These are phyloP conservation scores for Neotragus pygmaeus DNA, from an alignment of 2,113 vertebrate species.

Conservation along the genomic window DNA sequence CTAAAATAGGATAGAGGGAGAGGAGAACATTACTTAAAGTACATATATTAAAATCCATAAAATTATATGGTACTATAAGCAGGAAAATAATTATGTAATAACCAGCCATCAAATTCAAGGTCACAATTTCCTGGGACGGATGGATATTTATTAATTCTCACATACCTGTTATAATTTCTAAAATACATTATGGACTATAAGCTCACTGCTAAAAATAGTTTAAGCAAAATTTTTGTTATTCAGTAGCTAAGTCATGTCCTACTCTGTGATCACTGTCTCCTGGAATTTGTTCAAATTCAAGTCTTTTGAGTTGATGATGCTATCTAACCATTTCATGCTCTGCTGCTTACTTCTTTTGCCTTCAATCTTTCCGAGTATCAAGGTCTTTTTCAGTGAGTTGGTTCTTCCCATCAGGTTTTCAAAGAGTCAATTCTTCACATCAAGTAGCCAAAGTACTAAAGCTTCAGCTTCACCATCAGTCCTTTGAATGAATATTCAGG, in stretches of 20 bases:
- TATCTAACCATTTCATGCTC: background rate
- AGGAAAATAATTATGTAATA: background rate
- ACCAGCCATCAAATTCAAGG: background rate
- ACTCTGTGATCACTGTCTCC: background rate
- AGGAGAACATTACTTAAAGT: background rate
- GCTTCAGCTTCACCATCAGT: background rate
- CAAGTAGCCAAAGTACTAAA: background rate
- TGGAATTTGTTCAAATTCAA: background rate
- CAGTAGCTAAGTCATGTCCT: background rate
- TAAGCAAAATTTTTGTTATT: background rate
- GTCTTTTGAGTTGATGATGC: background rate
- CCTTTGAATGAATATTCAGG: background rate
- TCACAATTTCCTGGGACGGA: background rate
- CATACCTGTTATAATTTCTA: background rate
- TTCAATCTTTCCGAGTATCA: background rate
- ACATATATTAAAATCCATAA: conserved; percentile 10
- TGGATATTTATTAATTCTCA: background rate
- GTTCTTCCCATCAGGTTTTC: background rate
- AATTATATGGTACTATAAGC: background rate
- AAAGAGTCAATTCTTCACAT: background rate
- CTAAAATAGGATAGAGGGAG: background rate
- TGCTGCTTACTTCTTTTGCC: background rate
- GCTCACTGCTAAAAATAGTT: background rate
- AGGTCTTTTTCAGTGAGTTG: background rate
- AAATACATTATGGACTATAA: background rate